These are phyloP conservation scores for Coptotermes formosanus DNA, from an alignment of 1,140 invertebrate species.

Conservation along the genomic window DNA sequence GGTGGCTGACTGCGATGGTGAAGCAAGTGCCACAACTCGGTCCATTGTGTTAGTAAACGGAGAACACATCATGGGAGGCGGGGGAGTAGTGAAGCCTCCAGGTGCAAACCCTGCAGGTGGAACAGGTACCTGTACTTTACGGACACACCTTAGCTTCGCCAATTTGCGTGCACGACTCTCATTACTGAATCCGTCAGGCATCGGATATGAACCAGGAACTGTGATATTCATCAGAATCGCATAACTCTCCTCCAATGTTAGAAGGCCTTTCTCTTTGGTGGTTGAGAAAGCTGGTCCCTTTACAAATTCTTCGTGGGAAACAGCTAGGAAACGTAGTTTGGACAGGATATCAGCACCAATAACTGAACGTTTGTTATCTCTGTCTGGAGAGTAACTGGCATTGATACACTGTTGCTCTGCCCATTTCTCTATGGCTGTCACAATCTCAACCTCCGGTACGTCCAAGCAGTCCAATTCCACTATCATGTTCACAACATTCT, in stretches of 20 bases:
- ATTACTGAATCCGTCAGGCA: conserved; percentile 27
- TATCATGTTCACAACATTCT: conserved; percentile 19
- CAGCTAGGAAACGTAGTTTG: conserved; percentile 29
- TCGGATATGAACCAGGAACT: conserved; percentile 27
- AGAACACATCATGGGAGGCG: not conserved
- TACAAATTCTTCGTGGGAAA: conserved; percentile 26
- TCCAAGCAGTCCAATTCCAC: conserved; percentile 26
- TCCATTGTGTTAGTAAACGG: conserved; percentile 4
- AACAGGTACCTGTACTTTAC: not conserved
- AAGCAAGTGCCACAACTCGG: conserved; percentile 19
- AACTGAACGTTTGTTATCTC: conserved; percentile 31
- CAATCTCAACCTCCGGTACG: conserved; percentile 27
- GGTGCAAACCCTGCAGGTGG: not conserved
- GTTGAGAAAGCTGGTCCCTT: conserved; percentile 25
- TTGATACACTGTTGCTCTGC: conserved; percentile 26
- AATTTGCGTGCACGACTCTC: not conserved
- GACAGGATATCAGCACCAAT: conserved; percentile 8
- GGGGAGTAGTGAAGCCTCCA: not conserved
- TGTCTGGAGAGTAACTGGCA: conserved; percentile 19
- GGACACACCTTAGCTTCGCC: not conserved
- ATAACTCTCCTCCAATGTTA: conserved; percentile 33
- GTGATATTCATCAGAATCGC: conserved; percentile 30
- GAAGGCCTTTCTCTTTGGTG: conserved; percentile 23
- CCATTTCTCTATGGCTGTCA: conserved; percentile 21
- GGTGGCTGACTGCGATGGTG: conserved; percentile 16